These are phyloP conservation scores for Zaprionus nigranus DNA, from an alignment of 1,140 invertebrate genomes.

Conservation along the genomic window DNA sequence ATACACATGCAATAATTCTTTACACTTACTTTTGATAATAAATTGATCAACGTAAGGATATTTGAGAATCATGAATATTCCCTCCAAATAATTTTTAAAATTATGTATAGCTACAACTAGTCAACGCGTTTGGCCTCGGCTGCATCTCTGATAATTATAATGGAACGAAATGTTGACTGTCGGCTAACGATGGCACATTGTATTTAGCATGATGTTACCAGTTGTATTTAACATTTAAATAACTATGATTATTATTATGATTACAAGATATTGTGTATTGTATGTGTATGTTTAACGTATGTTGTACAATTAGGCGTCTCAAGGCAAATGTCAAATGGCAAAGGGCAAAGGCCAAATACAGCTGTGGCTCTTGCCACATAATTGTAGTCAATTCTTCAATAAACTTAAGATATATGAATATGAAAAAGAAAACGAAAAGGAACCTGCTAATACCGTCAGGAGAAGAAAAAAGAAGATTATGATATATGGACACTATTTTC, in stretches of 20 bases:
- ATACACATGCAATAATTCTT: slow-evolving; percentile 46
- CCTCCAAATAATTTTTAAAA: slow-evolving; percentile 84
- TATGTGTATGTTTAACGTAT: slow-evolving; percentile 80
- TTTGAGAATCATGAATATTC: slow-evolving; percentile 83
- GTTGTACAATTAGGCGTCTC: slow-evolving; percentile 69
- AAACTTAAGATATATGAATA: slow-evolving; percentile 55
- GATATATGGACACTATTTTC: slow-evolving; percentile 82
- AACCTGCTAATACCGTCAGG: slow-evolving; percentile 30
- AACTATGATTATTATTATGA: slow-evolving; percentile 68
- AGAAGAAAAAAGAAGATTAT: slow-evolving; percentile 39
- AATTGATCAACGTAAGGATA: slow-evolving; percentile 65
- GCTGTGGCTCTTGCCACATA: slow-evolving; percentile 78
- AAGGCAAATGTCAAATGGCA: slow-evolving; percentile 33
- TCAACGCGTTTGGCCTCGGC: slow-evolving; percentile 55
- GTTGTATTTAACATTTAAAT: slow-evolving; percentile 66
- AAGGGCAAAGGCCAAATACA: slow-evolving; percentile 37
- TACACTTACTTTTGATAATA: slow-evolving; percentile 53
- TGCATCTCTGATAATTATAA: slow-evolving; percentile 69
- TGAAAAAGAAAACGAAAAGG: slow-evolving; percentile 26
- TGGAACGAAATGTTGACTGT: slow-evolving; percentile 33
- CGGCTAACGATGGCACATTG: slow-evolving; percentile 48
- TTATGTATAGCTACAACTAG: slow-evolving; percentile 70
- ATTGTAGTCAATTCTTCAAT: slow-evolving; percentile 81
- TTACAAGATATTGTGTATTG: slow-evolving; percentile 77
- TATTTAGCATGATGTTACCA: slow-evolving; percentile 80